A percentile compares a stretch with the other conserved stretches of the same genome.
These are phyloP conservation scores for Puffinus mauretanicus DNA, from an alignment of 2,113 vertebrate species.

Conservation along the genomic window DNA sequence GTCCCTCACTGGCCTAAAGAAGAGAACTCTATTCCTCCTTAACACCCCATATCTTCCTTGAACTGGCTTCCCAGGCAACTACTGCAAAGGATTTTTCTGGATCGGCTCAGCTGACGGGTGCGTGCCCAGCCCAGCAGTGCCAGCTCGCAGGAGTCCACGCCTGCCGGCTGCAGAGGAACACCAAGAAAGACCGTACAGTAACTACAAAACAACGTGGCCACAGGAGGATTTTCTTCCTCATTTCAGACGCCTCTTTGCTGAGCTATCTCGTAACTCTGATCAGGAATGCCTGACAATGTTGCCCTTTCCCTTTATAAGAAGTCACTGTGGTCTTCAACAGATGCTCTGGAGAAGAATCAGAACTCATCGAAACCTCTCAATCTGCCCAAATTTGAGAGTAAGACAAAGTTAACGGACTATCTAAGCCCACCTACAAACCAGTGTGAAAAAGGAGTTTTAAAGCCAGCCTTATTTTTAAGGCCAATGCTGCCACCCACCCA, in stretches of 20 bases:
- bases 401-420: fast-evolving
- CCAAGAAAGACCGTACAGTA: fast-evolving
- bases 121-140: background rate
- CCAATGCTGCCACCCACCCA: fast-evolving
- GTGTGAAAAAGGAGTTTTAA: background rate
- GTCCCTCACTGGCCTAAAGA: background rate
- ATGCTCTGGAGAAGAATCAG: background rate
- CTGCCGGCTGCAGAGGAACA: background rate
- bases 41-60: background rate
- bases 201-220: background rate
- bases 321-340: background rate
- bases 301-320: background rate
- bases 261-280: fast-evolving
- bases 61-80: background rate
- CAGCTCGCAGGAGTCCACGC: fast-evolving
- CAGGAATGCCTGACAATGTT: background rate
- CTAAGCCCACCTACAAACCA: background rate
- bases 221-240: background rate
- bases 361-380: background rate
- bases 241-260: background rate
- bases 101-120: background rate
- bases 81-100: background rate
- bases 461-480: background rate
- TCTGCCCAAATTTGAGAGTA: background rate
- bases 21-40: background rate